Conservation (phyloP, 2,888 invertebrate species). For the Apotomis turbidana region DNA sequence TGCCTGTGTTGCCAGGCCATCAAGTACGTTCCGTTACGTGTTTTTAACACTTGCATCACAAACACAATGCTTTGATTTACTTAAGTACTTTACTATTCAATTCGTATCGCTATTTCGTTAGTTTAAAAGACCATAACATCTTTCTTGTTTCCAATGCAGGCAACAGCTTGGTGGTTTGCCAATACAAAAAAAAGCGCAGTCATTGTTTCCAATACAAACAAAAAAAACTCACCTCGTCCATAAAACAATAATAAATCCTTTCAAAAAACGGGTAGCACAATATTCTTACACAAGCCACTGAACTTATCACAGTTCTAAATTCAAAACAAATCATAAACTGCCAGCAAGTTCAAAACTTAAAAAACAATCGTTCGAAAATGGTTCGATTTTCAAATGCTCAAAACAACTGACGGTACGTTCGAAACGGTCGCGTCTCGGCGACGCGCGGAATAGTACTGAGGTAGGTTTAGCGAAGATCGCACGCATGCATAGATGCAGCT, state of each 20-base stretch:
- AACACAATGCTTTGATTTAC: constrained; percentile 7
- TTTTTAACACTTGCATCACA: constrained; percentile 1
- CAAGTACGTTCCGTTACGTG: too few species aligned
- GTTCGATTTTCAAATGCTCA: constrained; percentile 27
- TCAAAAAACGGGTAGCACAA: constrained; percentile 22
- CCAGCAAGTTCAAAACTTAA: neutral
- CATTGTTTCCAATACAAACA: constrained; percentile 26
- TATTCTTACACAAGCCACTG: constrained; percentile 12
- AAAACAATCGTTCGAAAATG: neutral
- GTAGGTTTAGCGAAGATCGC: constrained; percentile 43
- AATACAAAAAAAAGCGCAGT: constrained; percentile 9
- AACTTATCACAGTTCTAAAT: constrained; percentile 21
- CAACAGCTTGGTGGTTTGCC: constrained; percentile 6
- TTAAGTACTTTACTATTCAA: constrained; percentile 4
- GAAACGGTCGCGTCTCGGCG: constrained; percentile 62
- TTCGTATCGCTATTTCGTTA: constrained; percentile 7
- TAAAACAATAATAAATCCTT: constrained; percentile 22
- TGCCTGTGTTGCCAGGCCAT: too few species aligned
- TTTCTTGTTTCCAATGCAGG: neutral
- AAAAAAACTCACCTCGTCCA: constrained; percentile 36
- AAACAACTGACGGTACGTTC: constrained; percentile 39
- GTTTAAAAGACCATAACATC: neutral
- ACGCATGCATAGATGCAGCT: constrained; percentile 43
- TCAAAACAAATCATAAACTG: constrained; percentile 7
- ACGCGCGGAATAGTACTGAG: constrained; percentile 67